These are phyloP conservation scores for Lepidurus apus DNA, from an alignment of 1,140 invertebrate genomes.

Conservation along the genomic window DNA sequence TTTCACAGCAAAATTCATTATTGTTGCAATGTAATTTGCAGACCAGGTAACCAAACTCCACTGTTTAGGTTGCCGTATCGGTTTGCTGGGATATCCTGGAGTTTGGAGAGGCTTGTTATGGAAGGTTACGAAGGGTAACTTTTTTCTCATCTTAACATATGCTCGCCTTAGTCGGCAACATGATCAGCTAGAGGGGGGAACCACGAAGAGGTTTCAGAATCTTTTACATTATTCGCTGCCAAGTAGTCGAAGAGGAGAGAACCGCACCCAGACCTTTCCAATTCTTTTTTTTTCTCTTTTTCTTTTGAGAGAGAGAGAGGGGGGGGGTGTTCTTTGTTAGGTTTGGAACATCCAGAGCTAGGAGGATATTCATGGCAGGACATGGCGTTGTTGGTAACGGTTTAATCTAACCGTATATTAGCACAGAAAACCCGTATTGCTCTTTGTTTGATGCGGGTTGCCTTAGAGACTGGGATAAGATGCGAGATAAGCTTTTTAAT, in stretches of 20 bases:
- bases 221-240: conserved; percentile 9
- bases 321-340: background rate
- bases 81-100: background rate
- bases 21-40: background rate
- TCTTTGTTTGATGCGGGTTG: conserved; percentile 21
- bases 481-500: background rate
- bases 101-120: background rate
- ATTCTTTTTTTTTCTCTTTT: background rate
- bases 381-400: background rate
- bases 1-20: background rate
- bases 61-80: background rate
- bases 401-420: background rate
- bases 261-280: background rate
- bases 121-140: conserved; percentile 8
- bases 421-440: background rate
- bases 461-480: background rate
- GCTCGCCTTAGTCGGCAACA: background rate
- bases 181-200: conserved; percentile 17
- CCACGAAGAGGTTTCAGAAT: background rate
- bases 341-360: background rate
- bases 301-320: background rate
- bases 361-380: background rate
- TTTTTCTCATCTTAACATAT: background rate
- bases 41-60: background rate
- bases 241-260: conserved; percentile 7